phyloP scores from a whole-genome alignment of 2,888 invertebrate genomes.

The Graphium colonna region DNA sequence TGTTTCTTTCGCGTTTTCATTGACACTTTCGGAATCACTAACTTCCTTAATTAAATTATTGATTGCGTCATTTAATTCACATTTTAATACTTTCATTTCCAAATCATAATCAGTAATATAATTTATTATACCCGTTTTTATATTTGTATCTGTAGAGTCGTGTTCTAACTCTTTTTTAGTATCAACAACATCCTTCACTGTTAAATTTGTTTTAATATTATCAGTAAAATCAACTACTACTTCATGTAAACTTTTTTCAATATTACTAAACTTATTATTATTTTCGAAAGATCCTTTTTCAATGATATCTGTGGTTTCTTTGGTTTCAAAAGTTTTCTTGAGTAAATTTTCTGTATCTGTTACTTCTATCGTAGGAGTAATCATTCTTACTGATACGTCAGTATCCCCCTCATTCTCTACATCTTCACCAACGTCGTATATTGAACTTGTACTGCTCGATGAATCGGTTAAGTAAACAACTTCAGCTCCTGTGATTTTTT shows the following conservation, averaged over 20 bases:
- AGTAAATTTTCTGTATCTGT: conserved; percentile 66
- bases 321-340: conserved; percentile 49
- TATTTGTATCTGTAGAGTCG: neutral
- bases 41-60: conserved; percentile 72
- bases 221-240: conserved; percentile 64
- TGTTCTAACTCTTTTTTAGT: neutral
- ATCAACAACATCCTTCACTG: conserved; percentile 57
- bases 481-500: conserved; percentile 82
- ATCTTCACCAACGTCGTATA: conserved; percentile 76
- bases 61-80: conserved; percentile 69
- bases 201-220: conserved; percentile 60
- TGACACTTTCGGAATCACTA: conserved; percentile 50
- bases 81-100: conserved; percentile 68
- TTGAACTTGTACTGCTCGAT: conserved; percentile 82
- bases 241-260: conserved; percentile 43
- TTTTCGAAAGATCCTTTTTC: neutral
- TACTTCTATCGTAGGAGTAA: conserved; percentile 74
- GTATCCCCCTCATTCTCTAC: conserved; percentile 65
- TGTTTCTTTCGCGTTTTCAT: conserved; percentile 46
- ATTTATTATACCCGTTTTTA: neutral
- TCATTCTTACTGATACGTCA: conserved; percentile 69
- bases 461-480: conserved; percentile 85
- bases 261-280: conserved; percentile 17
- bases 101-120: conserved; percentile 45
- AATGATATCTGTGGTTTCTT: conserved; percentile 16